phyloP scores from a whole-genome alignment of 1,140 invertebrate species.

The Cydia strobilella region DNA sequence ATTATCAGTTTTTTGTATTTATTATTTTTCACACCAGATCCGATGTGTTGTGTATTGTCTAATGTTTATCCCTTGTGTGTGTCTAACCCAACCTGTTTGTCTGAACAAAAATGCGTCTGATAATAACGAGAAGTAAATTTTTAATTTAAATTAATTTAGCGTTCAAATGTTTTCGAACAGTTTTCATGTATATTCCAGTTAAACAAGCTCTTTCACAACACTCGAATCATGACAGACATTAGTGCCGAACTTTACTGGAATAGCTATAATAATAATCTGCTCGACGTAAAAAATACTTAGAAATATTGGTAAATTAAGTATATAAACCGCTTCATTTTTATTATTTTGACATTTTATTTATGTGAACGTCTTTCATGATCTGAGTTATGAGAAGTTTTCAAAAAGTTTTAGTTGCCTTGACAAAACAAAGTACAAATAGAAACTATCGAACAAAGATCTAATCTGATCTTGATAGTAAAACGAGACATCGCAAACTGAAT shows the following conservation, averaged over 20 bases:
- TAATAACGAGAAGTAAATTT: constrained; percentile 52
- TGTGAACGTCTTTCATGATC: constrained; percentile 59
- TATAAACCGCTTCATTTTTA: constrained; percentile 24
- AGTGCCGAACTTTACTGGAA: constrained; percentile 21
- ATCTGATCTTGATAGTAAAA: constrained; percentile 60
- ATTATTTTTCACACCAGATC: constrained; percentile 79
- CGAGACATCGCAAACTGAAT: constrained; percentile 79
- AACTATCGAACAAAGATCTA: constrained; percentile 45
- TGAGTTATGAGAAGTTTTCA: constrained; percentile 43
- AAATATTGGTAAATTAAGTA: constrained; percentile 10
- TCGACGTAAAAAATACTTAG: constrained; percentile 18
- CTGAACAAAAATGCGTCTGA: constrained; percentile 73
- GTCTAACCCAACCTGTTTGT: constrained; percentile 83
- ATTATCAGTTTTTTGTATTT: constrained; percentile 44
- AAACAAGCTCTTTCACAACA: constrained; percentile 52
- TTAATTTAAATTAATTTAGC: constrained; percentile 56
- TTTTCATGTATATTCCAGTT: constrained; percentile 73
- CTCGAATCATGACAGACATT: constrained; percentile 69
- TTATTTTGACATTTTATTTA: constrained; percentile 33
- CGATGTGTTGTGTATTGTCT: constrained; percentile 86
- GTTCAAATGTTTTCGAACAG: constrained; percentile 74
- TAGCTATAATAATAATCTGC: constrained; percentile 16
- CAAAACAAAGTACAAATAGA: constrained; percentile 40
- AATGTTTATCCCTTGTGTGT: constrained; percentile 86
- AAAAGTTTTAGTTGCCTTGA: constrained; percentile 41